Evolutionary conservation across 2,888 invertebrate genomes (phyloP), one percentile per base, ranked within the genome.

Genomic region (Halictus ligatus): DNA sequence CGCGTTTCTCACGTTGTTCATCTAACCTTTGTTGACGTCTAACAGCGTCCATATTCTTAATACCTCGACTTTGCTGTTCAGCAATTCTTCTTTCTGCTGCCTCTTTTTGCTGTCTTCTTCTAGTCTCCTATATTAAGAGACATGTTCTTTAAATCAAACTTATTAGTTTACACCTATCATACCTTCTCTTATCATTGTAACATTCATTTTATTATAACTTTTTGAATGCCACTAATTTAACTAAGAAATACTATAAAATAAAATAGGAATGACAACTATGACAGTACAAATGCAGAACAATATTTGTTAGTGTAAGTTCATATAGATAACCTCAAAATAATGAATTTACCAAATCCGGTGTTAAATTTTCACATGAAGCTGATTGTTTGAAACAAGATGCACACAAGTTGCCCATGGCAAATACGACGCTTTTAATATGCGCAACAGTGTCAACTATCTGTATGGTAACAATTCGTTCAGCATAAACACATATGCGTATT

Each of bases 41-140:
- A 2, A 97, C 95, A 74, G 95, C 96, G 35, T 96, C 96, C 0
- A 96, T 95, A 94, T 97, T 97, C 92, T 96, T 97, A 7, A 97
- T 96, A 0, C 97, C 97, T 6, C 97, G 96, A 0, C 95, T 93
- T 48, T 97, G 96, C 83, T 96, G 96, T 90, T 97, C 96, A 1
- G 95, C 95, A 0, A 96, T 96, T 2, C 97, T 96, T 74, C 95
- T 96, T 93, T 97, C 97, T 0, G 97, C 97, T 1, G 97, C 97
- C 90, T 97, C 97, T 10, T 96, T 95, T 91, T 96, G 97, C 92
- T 97, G 97, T 29, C 96, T 96, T 50, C 97, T 96, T 76, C 97
- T 85, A 43, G 81, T 85, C 58, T 90, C 91, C 91, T 91, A 75
- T n/a, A 67, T 2, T 58, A 35, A 71, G 2, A 35, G 35, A 48